Evolutionary conservation across 2,888 invertebrate species (phyloP), one percentile per base, ranked within the genome.

Genomic region (Timema podura): DNA sequence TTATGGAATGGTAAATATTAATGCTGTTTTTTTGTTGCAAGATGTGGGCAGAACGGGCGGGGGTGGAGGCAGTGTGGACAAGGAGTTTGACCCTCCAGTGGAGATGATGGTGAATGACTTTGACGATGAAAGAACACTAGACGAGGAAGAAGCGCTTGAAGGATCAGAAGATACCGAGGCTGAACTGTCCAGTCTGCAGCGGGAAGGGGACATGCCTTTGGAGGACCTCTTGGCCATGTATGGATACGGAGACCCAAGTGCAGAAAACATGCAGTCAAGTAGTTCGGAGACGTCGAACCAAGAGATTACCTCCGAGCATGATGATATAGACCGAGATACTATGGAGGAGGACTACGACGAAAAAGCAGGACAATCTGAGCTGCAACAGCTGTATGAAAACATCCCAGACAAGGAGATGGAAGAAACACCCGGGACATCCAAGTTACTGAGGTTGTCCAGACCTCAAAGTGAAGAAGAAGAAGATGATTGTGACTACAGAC

Each of bases 21-120:
- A n/a, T n/a, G n/a, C n/a, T n/a, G n/a, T n/a, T n/a, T n/a, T n/a
- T n/a, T n/a, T n/a, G n/a, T n/a, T n/a, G n/a, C n/a, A n/a, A n/a
- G n/a, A n/a, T n/a, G n/a, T n/a, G n/a, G n/a, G n/a, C n/a, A n/a
- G n/a, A n/a, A n/a, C n/a, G n/a, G n/a, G n/a, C n/a, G n/a, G n/a
- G n/a, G n/a, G n/a, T n/a, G n/a, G n/a, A n/a, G n/a, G n/a, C n/a
- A 64, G 48, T 51, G 70, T 47, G 48, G 75, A 75, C 67, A 74
- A 81, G 70, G 85, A 85, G 78, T 96, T 96, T 85, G 96, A 96
- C 82, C 96, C 96, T 74, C 90, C 94, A 75, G 90, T 95, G 80
- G 96, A 96, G 82, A 95, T 97, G 95, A 91, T 97, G 87, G 92
- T 96, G 74, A 93, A 97, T 88, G 97, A 97, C 83, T 96, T 94